Evolutionary conservation across 2,113 vertebrate genomes (phyloP).

Genomic region (Hiodon tergisus): DNA sequence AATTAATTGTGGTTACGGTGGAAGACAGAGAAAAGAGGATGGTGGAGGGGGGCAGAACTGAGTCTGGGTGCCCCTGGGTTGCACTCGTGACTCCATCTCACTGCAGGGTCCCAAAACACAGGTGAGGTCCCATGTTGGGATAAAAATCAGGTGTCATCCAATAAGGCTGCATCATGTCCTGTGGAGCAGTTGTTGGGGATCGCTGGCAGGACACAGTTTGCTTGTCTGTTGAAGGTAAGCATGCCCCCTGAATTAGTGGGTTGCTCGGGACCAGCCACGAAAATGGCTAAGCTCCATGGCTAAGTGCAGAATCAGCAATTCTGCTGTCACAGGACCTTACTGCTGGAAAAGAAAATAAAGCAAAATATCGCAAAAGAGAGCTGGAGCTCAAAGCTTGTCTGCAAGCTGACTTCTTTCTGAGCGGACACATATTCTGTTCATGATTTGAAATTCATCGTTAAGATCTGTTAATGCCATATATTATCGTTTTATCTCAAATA

Average conservation of each 20-base stretch:
- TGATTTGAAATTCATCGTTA: slow-evolving; percentile 1
- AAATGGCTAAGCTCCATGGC: not conserved
- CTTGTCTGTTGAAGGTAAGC: not conserved
- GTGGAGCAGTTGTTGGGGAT: not conserved
- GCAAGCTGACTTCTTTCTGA: slow-evolving; percentile 3
- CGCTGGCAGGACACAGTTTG: too few species aligned
- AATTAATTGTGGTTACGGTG: not conserved
- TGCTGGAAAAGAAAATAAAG: not conserved
- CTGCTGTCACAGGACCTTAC: too few species aligned
- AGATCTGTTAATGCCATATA: slow-evolving; percentile 17
- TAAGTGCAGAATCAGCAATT: not conserved
- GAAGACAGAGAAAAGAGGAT: not conserved
- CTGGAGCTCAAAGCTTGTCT: not conserved
- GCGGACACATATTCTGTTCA: not conserved
- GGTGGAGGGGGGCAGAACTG: too few species aligned
- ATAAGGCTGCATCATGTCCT: too few species aligned
- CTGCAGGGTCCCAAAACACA: not conserved
- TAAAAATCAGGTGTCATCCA: too few species aligned
- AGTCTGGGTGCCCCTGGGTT: not conserved
- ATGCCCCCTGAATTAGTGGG: not conserved
- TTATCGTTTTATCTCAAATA: not conserved
- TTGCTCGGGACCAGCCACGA: not conserved
- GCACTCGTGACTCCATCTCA: too few species aligned
- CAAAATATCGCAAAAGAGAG: not conserved
- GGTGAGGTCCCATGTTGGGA: too few species aligned